These are phyloP conservation scores for Myotis vivesi DNA, from an alignment of 2,797 vertebrate species.

Conservation along the genomic window DNA sequence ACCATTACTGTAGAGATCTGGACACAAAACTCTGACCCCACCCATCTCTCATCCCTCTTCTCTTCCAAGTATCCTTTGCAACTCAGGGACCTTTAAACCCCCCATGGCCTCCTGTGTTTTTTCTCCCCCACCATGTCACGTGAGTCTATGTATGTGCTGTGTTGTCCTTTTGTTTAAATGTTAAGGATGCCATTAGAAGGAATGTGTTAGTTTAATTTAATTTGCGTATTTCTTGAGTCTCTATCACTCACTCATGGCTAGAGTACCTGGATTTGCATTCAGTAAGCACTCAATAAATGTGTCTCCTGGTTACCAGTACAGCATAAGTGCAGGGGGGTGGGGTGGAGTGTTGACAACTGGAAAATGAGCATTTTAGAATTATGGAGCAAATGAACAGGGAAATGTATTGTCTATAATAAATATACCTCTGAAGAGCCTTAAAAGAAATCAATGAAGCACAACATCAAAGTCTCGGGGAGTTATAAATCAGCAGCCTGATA, in stretches of 20 bases:
- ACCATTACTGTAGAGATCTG: neutral
- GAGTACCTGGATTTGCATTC: neutral
- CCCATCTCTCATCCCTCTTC: neutral
- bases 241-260: neutral
- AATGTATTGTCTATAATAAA: slow-evolving; percentile 60
- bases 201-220: neutral
- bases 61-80: neutral
- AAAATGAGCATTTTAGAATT: slow-evolving; percentile 51
- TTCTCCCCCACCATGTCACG: fast-evolving
- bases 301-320: neutral
- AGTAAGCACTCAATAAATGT: neutral
- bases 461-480: slow-evolving; percentile 64
- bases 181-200: neutral
- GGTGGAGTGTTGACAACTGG: slow-evolving; percentile 11
- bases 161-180: neutral
- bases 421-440: slow-evolving; percentile 69
- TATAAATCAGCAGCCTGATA: slow-evolving; percentile 63
- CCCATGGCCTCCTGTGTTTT: too few relatives aligned
- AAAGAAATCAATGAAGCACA: slow-evolving; percentile 72
- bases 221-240: neutral
- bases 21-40: neutral
- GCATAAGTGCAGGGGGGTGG: neutral
- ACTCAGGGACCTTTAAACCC: neutral
- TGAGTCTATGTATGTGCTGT: fast-evolving
- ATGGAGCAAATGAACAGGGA: slow-evolving; percentile 52